Conservation (phyloP, 2,888 invertebrate species). For the Diloba caeruleocephala region DNA sequence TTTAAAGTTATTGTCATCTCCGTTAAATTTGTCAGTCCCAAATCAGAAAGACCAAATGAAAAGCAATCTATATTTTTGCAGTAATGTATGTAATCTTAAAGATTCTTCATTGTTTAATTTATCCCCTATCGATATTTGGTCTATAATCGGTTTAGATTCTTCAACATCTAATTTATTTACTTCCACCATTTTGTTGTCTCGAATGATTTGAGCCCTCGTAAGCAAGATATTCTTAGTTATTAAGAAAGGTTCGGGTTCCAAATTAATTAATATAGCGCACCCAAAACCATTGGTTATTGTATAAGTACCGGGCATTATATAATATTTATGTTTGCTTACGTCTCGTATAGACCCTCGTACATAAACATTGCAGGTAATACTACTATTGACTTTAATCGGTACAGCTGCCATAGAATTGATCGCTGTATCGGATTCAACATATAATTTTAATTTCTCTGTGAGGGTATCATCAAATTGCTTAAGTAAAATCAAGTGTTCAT, state of each 20-base stretch:
- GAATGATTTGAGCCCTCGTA: not conserved
- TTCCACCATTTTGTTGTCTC: not conserved
- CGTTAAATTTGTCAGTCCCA: constrained; percentile 4
- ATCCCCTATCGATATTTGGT: constrained; percentile 3
- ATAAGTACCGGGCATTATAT: constrained; percentile 1
- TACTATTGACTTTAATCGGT: not conserved
- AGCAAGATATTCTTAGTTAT: not conserved
- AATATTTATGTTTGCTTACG: not conserved
- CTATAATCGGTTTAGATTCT: not conserved
- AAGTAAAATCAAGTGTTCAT: constrained; percentile 7
- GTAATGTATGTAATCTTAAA: no score
- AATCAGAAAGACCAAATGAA: not conserved
- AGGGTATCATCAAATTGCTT: not conserved
- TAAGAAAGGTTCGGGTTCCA: not conserved
- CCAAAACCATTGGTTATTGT: not conserved
- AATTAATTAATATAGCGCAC: not conserved
- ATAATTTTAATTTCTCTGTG: not conserved
- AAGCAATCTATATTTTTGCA: no score
- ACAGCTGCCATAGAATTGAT: not conserved
- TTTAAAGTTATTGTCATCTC: constrained; percentile 12
- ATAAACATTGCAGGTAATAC: not conserved
- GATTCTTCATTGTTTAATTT: not conserved
- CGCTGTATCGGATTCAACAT: not conserved
- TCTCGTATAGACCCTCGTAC: not conserved
- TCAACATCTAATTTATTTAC: not conserved